Evolutionary conservation across 2,888 invertebrate genomes (phyloP), one percentile per base, ranked within the genome.

Genomic region (Pheosia tremula): DNA sequence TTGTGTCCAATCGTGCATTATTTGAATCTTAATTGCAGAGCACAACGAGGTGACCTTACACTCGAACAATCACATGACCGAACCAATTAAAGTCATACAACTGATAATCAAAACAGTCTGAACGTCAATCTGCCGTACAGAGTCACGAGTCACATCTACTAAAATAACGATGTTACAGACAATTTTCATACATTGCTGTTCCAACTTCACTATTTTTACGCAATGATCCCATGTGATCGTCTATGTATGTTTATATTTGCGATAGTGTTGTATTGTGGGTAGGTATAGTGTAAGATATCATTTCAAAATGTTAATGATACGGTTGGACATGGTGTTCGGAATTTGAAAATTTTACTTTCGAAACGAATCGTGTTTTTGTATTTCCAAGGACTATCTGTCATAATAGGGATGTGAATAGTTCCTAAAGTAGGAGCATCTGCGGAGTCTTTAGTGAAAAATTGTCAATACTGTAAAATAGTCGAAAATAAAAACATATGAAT

Each of bases 31-130:
- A 49, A 49, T 13, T 24, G 50, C 6, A 13, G 37, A 3, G 37
- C 37, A 11, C 36, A 64, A 62, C 59, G 53, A 38, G 56, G 45
- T 52, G 64, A 64, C 69, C 62, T 65, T 45, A 36, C 39, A 50
- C 4, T 39, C 11, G 11, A 56, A 49, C 47, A 5, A 47, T 67
- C 69, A 71, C 59, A 64, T 69, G 71, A 64, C 10, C 49, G 43
- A n/a, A 38, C 53, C 53, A 13, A 41, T 41, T 53, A 58, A 36
- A 45, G 37, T 53, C 37, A 53, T 53, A 37, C 53, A 4, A 53
- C 24, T 53, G 4, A 37, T 37, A 36, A 53, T 37, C 37, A 53
- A 53, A 53, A 53, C 9, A 37, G 37, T 24, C 24, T 24, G 50
- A 10, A 37, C 53, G 36, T 7, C 37, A 50, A 50, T 47, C 10